A percentile compares a stretch with the other conserved stretches of the same genome.
Conservation (phyloP, 2,113 vertebrate genomes). For the Holacanthus passer region DNA sequence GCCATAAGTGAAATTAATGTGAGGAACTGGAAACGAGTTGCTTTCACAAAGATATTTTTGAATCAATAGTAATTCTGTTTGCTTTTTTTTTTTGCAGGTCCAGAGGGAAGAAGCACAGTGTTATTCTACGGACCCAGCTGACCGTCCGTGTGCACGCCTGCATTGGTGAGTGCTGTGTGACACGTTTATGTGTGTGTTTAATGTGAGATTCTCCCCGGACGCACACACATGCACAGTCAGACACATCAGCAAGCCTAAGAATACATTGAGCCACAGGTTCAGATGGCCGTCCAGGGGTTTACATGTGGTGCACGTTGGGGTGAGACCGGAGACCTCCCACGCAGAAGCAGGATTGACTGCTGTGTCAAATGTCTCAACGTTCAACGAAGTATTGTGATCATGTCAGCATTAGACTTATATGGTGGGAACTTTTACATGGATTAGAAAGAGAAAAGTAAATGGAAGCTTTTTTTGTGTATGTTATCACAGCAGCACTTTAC, state of each 20-base stretch:
- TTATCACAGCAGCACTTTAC: background rate
- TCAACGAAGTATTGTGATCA: background rate
- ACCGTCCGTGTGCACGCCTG: slow-evolving; percentile 95
- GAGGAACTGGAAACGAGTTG: background rate
- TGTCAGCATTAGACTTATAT: background rate
- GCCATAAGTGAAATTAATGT: background rate
- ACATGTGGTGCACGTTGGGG: slow-evolving; percentile 1
- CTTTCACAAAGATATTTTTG: slow-evolving; percentile 4
- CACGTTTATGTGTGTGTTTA: slow-evolving; percentile 41
- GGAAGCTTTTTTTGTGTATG: slow-evolving; percentile 10
- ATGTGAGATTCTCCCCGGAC: slow-evolving; percentile 7
- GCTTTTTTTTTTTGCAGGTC: slow-evolving; percentile 71
- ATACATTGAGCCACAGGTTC: slow-evolving; percentile 11
- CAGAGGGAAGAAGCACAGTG: slow-evolving; percentile 94
- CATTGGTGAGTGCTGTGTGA: slow-evolving; percentile 90
- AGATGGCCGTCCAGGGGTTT: slow-evolving; percentile 35
- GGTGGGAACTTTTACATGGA: background rate
- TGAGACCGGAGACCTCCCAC: slow-evolving; percentile 36
- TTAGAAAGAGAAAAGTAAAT: background rate
- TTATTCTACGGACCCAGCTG: slow-evolving; percentile 94
- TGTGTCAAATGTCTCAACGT: slow-evolving; percentile 22
- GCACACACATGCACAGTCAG: slow-evolving; percentile 12
- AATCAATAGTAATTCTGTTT: background rate
- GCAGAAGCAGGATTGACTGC: slow-evolving; percentile 11
- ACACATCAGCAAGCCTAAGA: slow-evolving; percentile 24